Base-by-base conservation (phyloP, 2,113 vertebrate genomes). In the Amphilophus citrinellus region DNA sequence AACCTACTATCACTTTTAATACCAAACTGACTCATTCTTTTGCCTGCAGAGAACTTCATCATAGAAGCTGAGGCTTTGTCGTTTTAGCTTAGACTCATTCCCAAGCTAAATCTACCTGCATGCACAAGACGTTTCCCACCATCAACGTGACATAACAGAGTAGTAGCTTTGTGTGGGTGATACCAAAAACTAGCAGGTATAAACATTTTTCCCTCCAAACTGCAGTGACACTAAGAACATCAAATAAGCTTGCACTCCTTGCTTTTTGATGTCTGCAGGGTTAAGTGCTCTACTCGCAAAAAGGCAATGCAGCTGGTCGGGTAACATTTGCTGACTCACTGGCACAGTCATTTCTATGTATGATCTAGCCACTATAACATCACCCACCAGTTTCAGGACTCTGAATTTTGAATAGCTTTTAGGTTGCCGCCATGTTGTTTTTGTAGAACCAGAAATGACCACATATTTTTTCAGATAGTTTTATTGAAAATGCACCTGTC, bases 1-100 rank as follows among this genome's bases (percentile, higher is more conserved):
- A 84, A 82, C 84, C 90, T 71, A 75, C 84, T 82, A 82, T 84
- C 65, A 85, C 75, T 88, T 88, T 83, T 77, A 87, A 85, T 59
- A 65, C 59, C 65, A 80, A 82, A 81, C 81, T 90, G 92, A 93
- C 84, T 92, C 88, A 91, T 42, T 80, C 30, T n/a, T 79, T 77
- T 85, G 84, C 85, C 78, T 77, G 84, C 63, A 63, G 87, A 89
- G 20, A 92, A 90, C 80, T 84, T 85, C 56, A 58, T 78, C 44
- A 82, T 77, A 71, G 58, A 84, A 63, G 84, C 22, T 32, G 61
- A 88, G 57, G 84, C 61, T 53, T 82, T 81, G 90, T 88, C 86
- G 76, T 68, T 83, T 18, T 63, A 71, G 68, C 84, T 89, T 76
- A 89, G 57, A 79, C 83, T 91, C 62, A 71, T 80, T 80, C 15